Conservation (phyloP, 1,140 invertebrate species). For the Drosophila cardini region DNA sequence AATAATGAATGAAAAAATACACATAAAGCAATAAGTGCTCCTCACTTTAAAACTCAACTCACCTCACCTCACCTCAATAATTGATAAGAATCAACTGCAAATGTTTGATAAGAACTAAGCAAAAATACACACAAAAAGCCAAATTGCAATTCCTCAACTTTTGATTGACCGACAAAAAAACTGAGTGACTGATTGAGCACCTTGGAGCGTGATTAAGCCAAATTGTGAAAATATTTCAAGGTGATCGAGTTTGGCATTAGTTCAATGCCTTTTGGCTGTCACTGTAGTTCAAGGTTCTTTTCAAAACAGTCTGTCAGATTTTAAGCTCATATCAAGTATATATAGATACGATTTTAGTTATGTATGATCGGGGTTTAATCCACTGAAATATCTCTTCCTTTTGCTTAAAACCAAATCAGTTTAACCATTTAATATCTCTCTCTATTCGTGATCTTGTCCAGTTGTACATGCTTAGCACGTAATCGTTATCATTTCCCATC, state of each 20-base stretch:
- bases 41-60: constrained; percentile 17
- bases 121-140: too few relatives aligned
- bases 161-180: constrained; percentile 20
- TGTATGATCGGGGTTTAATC: too few relatives aligned
- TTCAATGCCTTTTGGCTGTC: constrained; percentile 17
- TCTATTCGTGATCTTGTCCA: not conserved
- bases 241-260: constrained; percentile 7
- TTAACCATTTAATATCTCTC: not conserved
- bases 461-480: constrained; percentile 12
- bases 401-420: not conserved
- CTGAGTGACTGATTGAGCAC: constrained; percentile 14
- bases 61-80: not conserved
- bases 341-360: not conserved
- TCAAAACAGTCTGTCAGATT: not conserved
- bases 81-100: constrained; percentile 34
- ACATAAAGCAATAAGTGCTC: constrained; percentile 21
- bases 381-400: too few relatives aligned
- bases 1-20: constrained; percentile 56
- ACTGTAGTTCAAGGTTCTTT: constrained; percentile 25
- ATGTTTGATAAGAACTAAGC: constrained; percentile 19
- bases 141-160: constrained; percentile 12
- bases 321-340: not conserved
- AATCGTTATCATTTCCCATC: constrained; percentile 18
- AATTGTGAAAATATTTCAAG: constrained; percentile 33
- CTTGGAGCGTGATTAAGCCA: constrained; percentile 28